phyloP scores from a whole-genome alignment of 2,113 vertebrate species.

The Thunnus thynnus region DNA sequence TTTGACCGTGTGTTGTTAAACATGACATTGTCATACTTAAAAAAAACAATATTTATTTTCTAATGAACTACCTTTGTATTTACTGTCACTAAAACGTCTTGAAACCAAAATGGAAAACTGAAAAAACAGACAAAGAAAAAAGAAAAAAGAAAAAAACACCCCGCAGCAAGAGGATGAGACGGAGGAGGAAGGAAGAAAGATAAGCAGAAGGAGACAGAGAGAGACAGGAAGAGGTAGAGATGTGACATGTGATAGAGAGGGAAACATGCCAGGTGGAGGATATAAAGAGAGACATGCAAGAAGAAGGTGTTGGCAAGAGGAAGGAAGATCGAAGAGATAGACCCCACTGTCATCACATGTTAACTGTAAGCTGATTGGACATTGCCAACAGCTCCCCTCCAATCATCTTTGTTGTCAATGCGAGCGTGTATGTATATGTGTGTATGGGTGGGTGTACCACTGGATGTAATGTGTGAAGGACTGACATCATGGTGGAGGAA shows the following conservation, averaged over 20 bases:
- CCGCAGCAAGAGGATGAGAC: conserved; percentile 47
- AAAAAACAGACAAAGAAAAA: conserved; percentile 9
- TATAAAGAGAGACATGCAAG: conserved; percentile 38
- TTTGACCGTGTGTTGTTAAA: not conserved
- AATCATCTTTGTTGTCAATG: conserved; percentile 43
- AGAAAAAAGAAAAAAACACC: conserved; percentile 18
- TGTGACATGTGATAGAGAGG: conserved; percentile 39
- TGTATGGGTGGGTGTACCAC: conserved; percentile 18
- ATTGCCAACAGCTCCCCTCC: conserved; percentile 27
- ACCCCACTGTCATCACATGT: conserved; percentile 26
- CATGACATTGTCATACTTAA: not conserved
- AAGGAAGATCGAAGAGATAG: conserved; percentile 17
- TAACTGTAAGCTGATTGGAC: conserved; percentile 53
- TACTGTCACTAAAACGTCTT: not conserved
- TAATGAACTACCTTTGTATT: not conserved
- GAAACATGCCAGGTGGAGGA: conserved; percentile 51
- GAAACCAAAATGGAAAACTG: conserved; percentile 3
- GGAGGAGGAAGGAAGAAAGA: conserved; percentile 20
- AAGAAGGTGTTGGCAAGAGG: conserved; percentile 38
- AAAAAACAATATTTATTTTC: not conserved
- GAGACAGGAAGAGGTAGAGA: conserved; percentile 29
- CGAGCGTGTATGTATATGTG: conserved; percentile 7
- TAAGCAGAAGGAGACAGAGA: conserved; percentile 7
- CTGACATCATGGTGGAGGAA: conserved; percentile 65
- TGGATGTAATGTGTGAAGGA: conserved; percentile 29